Evolutionary conservation across 1,140 invertebrate species (phyloP), one percentile per base, ranked within the genome.

Genomic region (Pararge aegeria): DNA sequence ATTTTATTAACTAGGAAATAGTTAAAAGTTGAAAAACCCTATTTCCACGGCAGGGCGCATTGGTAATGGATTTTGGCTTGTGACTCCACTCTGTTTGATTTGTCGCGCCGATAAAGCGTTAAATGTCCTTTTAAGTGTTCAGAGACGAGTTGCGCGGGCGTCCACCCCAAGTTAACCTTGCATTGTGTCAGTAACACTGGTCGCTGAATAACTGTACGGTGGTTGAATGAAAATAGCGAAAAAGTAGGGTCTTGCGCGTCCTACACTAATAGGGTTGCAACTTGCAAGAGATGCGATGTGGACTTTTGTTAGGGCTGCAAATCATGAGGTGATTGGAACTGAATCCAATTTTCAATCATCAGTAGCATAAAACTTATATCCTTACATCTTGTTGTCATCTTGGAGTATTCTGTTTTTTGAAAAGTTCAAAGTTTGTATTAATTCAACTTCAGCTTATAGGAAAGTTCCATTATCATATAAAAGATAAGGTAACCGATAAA

Each of bases 131-230:
- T 76, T 74, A 80, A 78, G 70, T 78, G 75, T 66, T 73, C 68
- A 70, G 64, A 62, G 62, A 53, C 70, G 24, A 72, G 69, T 69
- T 73, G 74, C 57, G 71, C 75, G 80, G 83, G 72, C 83, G 68
- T 84, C 75, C 66, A 87, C 84, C 82, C 80, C 71, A 59, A 54
- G 69, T 70, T 86, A 86, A 78, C 85, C 82, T 88, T 88, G 83
- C 76, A 79, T 76, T 83, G 82, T 87, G 85, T 84, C 83, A 88
- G 79, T 85, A 81, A 83, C 85, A 87, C 76, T 78, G 69, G 64
- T 69, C 63, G 66, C 70, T 73, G 84, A 70, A 82, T 87, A 88
- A 87, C 83, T 81, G 85, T 86, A 81, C 77, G 78, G 69, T 76
- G 68, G 64, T 61, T 79, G 79, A 85, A 86, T 85, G 78, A 79